Conservation (phyloP, 1,140 invertebrate genomes). For the Lucilia cuprina region DNA sequence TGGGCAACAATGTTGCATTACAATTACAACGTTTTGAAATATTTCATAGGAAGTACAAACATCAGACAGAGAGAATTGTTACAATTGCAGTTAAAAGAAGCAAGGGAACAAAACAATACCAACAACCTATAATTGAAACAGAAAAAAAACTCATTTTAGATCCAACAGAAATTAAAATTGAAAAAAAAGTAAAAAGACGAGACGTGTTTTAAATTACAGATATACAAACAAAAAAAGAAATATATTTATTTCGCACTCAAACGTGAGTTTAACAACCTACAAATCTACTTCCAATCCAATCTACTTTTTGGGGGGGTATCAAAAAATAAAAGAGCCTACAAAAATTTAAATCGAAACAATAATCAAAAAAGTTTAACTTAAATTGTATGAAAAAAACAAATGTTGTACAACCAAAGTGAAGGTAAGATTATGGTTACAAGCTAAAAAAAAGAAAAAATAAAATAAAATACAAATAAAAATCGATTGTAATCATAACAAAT, state of each 20-base stretch:
- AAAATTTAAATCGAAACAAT: not conserved
- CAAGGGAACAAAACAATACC: not conserved
- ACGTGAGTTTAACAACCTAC: slow-evolving; percentile 17
- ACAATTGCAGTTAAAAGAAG: not conserved
- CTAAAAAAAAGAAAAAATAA: not conserved
- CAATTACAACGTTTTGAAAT: not conserved
- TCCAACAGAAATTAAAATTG: not conserved
- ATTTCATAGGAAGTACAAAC: no score
- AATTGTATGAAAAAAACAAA: not conserved
- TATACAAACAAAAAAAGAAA: not conserved
- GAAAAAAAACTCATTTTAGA: not conserved
- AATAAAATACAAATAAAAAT: not conserved
- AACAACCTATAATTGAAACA: not conserved
- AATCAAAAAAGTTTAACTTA: not conserved
- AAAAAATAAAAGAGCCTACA: not conserved
- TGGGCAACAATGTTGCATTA: not conserved
- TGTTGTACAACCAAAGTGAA: not conserved
- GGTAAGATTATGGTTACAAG: not conserved
- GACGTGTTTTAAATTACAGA: not conserved
- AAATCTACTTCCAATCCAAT: not conserved
- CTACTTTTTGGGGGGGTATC: not conserved
- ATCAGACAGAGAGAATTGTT: not conserved
- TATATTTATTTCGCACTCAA: not conserved
- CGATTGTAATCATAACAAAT: slow-evolving; percentile 17
- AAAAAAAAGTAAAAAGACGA: not conserved